These are phyloP conservation scores for Gallinago jamesoni DNA, from an alignment of 2,113 vertebrate genomes.

Conservation along the genomic window DNA sequence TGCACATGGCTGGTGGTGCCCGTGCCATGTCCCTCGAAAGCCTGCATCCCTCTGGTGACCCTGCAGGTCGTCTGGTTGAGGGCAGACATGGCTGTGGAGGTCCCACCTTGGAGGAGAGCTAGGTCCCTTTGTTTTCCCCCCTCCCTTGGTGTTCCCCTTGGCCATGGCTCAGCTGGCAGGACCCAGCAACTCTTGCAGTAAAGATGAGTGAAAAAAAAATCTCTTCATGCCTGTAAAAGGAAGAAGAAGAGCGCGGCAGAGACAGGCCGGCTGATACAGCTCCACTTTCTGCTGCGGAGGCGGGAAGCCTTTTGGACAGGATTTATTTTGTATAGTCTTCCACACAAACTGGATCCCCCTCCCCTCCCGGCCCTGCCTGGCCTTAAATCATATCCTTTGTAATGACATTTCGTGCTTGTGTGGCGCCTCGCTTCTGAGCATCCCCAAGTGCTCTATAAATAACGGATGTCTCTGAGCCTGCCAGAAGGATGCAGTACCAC, in stretches of 20 bases:
- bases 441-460: conserved; percentile 58
- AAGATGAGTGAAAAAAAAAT: conserved; percentile 32
- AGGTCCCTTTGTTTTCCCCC: background rate
- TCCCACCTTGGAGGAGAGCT: background rate
- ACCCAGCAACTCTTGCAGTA: background rate
- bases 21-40: accelerated
- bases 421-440: conserved; percentile 61
- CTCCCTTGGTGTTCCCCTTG: background rate
- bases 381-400: conserved; percentile 68
- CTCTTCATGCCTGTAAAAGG: conserved; percentile 66
- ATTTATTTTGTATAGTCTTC: conserved; percentile 71
- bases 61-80: background rate
- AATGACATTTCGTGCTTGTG: conserved; percentile 62
- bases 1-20: accelerated
- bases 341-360: conserved; percentile 45
- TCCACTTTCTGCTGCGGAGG: conserved; percentile 23
- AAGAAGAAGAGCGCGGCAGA: conserved; percentile 40
- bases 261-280: conserved; percentile 9
- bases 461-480: background rate
- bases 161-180: conserved; percentile 28
- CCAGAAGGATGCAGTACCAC: background rate
- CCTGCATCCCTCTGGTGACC: background rate
- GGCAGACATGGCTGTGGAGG: accelerated
- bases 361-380: conserved; percentile 2
- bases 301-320: conserved; percentile 36